phyloP scores from a whole-genome alignment of 2,888 invertebrate species.

The Dryobota labecula region DNA sequence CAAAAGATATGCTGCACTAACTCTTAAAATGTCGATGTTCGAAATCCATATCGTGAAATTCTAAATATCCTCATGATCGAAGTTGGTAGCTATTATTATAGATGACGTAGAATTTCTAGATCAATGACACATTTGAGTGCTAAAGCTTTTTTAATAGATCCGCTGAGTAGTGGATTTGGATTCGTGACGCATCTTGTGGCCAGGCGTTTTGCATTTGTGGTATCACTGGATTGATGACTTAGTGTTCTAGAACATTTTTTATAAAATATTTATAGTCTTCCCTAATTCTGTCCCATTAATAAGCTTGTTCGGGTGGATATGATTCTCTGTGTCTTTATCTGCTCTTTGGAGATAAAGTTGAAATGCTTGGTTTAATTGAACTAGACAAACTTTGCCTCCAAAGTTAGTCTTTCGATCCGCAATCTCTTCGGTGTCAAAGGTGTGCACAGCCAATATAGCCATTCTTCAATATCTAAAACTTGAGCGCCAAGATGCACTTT shows the following conservation, averaged over 20 bases:
- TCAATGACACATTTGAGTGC: conserved; percentile 42
- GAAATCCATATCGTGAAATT: not conserved
- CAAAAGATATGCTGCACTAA: too few relatives aligned
- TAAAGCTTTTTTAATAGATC: conserved; percentile 39
- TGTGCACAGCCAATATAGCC: not conserved
- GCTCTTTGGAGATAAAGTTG: not conserved
- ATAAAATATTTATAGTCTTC: conserved; percentile 4
- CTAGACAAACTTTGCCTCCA: not conserved
- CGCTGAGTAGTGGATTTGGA: conserved; percentile 34
- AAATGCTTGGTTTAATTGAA: not conserved
- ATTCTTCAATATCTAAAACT: not conserved
- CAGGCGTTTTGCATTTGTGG: conserved; percentile 22
- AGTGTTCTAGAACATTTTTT: conserved; percentile 13
- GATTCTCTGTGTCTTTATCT: not conserved
- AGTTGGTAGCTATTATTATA: conserved; percentile 4
- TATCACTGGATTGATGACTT: conserved; percentile 13
- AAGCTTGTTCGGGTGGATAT: not conserved
- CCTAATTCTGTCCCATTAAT: not conserved
- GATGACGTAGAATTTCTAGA: conserved; percentile 23
- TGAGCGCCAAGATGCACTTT: not conserved
- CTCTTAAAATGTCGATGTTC: not conserved
- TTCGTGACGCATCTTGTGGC: conserved; percentile 46
- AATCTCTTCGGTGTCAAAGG: too few relatives aligned
- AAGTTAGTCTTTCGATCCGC: not conserved
- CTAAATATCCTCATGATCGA: not conserved